Evolutionary conservation across 2,888 invertebrate genomes (phyloP), one percentile per base, ranked within the genome.

Genomic region (Allophyes oxyacanthae): DNA sequence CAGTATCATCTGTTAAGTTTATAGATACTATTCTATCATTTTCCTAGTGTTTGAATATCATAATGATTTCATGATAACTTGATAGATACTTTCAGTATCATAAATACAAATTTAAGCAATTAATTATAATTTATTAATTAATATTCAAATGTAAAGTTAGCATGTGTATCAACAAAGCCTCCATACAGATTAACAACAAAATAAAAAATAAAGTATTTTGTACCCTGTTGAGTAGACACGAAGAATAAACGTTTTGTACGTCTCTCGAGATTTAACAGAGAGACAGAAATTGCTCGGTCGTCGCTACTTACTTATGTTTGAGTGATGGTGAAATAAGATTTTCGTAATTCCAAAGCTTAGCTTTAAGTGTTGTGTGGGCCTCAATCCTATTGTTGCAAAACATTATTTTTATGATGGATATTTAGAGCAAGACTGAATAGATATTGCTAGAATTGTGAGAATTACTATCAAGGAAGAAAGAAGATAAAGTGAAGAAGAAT

Each of bases 261-360:
- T 65, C 70, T 67, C 63, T 49, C 25, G 70, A 70, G 73, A 64
- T 51, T 66, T 59, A 62, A 69, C 55, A 50, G 64, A 44, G 58
- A 63, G 72, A 72, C 63, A 65, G 56, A 75, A 75, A 75, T 72
- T 75, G 60, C 57, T 61, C 43, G 42, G 49, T 52, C 46, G 13
- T 38, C 44, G 62, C 64, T 64, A 67, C 73, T 75, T 64, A 67
- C 73, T 75, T 72, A 66, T 54, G 62, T 64, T 72, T 56, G 54
- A 74, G 60, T 66, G 54, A 48, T 52, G 55, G 56, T 26, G 52
- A 66, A 72, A 72, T 70, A 72, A 70, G 72, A 72, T 67, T 72
- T 65, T 67, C 67, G 63, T 64, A 65, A 70, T 75, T 72, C 63
- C 32, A 56, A 72, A 63, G 60, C 67, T 61, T 32, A 64, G 53